phyloP scores from a whole-genome alignment of 2,888 invertebrate genomes.

The Caenorhabditis sp. region DNA sequence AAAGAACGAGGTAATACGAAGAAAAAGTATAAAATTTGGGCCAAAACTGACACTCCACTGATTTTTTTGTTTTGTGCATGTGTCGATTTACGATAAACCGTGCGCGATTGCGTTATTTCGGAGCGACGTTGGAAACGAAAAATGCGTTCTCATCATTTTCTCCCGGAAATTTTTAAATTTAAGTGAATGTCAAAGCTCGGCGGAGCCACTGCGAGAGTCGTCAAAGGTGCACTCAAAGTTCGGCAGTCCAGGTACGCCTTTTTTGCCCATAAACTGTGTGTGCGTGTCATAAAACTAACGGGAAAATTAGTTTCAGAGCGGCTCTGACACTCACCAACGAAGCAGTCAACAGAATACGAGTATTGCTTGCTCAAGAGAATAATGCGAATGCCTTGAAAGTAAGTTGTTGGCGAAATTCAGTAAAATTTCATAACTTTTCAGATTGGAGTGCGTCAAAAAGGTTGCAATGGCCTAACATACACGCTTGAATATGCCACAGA shows the following conservation, averaged over 20 bases:
- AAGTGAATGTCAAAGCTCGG: slow-evolving; percentile 59
- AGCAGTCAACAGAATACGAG: slow-evolving; percentile 80
- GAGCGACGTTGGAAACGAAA: slow-evolving; percentile 37
- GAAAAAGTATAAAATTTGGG: slow-evolving; percentile 16
- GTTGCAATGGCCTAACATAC: slow-evolving; percentile 98
- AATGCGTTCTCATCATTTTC: slow-evolving; percentile 15
- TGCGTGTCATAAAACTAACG: no score
- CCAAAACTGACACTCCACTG: neutral
- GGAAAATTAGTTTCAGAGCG: slow-evolving; percentile 71
- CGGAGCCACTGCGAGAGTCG: slow-evolving; percentile 67
- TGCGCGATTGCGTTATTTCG: slow-evolving; percentile 1
- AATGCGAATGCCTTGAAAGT: slow-evolving; percentile 77
- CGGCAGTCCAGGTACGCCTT: slow-evolving; percentile 50
- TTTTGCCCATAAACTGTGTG: no score
- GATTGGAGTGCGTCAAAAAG: slow-evolving; percentile 95
- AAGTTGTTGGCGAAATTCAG: neutral
- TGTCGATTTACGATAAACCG: slow-evolving; percentile 47
- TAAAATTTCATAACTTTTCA: slow-evolving; percentile 82
- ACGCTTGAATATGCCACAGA: slow-evolving; percentile 92
- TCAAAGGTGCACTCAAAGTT: slow-evolving; percentile 62
- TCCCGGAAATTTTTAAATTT: neutral
- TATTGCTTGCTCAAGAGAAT: slow-evolving; percentile 79
- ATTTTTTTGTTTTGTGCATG: neutral
- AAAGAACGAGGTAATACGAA: neutral
- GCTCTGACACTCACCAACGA: slow-evolving; percentile 80